These are phyloP conservation scores for Gila orcuttii DNA, from an alignment of 2,113 vertebrate genomes.

Conservation along the genomic window DNA sequence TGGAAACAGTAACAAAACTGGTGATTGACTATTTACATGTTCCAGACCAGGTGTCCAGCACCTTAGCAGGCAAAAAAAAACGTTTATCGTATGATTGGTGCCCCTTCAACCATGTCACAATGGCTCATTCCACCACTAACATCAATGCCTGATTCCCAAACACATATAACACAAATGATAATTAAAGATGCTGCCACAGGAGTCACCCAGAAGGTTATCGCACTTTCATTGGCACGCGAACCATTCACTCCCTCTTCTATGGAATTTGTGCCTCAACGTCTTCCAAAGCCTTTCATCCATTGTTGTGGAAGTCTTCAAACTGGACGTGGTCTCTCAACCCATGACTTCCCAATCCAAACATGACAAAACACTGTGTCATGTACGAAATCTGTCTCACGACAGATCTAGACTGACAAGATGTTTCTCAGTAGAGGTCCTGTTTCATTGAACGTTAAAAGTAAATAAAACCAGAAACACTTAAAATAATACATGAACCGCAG, in stretches of 20 bases:
- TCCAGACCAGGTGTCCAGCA: slow-evolving; percentile 41
- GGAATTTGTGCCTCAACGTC: not conserved
- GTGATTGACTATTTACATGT: slow-evolving; percentile 37
- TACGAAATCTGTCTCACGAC: not conserved
- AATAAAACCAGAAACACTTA: not conserved
- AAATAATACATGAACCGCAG: not conserved
- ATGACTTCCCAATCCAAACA: not conserved
- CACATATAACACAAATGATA: not conserved
- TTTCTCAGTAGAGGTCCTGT: not conserved
- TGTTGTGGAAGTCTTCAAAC: not conserved
- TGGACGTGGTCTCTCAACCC: not conserved
- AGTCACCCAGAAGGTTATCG: not conserved
- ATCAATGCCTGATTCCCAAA: not conserved
- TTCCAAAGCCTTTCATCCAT: not conserved
- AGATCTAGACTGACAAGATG: not conserved
- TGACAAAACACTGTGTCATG: not conserved
- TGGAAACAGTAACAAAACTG: slow-evolving; percentile 29
- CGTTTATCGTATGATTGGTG: not conserved
- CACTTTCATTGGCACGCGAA: not conserved
- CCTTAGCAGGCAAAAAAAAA: slow-evolving; percentile 30
- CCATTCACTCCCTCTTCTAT: not conserved
- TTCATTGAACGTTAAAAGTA: not conserved
- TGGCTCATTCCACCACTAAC: not conserved
- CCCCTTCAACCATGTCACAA: not conserved
- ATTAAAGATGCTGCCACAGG: not conserved